These are phyloP conservation scores for Catagonus wagneri DNA, from an alignment of 2,113 vertebrate species.

Conservation along the genomic window DNA sequence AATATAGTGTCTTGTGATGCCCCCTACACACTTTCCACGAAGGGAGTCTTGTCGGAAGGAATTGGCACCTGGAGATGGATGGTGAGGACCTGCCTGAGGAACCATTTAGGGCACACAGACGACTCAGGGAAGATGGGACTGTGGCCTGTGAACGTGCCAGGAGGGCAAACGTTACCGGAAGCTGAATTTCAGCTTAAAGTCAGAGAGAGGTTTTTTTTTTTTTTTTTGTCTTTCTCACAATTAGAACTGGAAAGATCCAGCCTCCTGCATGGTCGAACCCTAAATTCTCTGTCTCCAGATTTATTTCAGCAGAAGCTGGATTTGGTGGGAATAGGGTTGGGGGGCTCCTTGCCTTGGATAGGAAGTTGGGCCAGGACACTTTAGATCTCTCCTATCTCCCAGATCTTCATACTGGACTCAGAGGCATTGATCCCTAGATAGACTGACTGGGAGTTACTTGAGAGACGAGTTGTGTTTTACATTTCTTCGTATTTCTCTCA, in stretches of 20 bases:
- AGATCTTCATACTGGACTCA: neutral
- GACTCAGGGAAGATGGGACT: neutral
- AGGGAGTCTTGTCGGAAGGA: neutral
- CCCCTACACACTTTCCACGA: neutral
- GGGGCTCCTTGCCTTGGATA: neutral
- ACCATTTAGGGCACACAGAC: neutral
- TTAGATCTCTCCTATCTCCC: neutral
- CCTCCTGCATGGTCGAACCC: neutral
- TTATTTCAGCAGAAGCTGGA: neutral
- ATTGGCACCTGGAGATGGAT: neutral
- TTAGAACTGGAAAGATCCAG: neutral
- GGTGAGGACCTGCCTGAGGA: neutral
- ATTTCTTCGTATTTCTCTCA: neutral
- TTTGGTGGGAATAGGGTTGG: neutral
- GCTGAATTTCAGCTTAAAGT: slow-evolving; percentile 47
- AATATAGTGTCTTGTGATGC: neutral
- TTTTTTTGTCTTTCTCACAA: neutral
- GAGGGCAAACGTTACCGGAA: slow-evolving; percentile 24
- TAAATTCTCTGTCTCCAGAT: neutral
- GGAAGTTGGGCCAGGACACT: neutral
- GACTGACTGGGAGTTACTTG: neutral
- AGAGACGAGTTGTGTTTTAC: neutral
- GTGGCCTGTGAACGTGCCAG: neutral
- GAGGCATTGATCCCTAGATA: neutral
- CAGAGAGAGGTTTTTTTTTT: neutral